Percentiles rank a stretch among this genome's conserved stretches.
phyloP scores from a whole-genome alignment of 1,140 invertebrate species.

The Neodiprion pinetum region DNA sequence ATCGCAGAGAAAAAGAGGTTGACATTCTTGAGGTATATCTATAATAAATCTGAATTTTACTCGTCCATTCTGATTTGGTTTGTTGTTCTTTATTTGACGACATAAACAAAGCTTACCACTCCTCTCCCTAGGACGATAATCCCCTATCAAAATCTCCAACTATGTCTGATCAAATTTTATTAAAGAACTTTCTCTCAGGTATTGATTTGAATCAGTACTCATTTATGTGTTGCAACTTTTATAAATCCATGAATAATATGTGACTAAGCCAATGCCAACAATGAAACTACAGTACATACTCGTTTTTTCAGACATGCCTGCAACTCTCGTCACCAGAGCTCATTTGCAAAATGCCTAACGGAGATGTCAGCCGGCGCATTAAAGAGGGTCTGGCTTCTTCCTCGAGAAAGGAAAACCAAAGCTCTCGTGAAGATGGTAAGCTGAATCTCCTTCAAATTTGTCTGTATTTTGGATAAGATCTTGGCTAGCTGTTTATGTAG shows the following conservation, averaged over 20 bases:
- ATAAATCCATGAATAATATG: background rate
- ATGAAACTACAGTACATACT: background rate
- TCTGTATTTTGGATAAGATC: slow-evolving; percentile 26
- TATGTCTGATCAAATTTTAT: slow-evolving; percentile 15
- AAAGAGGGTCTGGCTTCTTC: background rate
- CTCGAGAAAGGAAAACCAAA: slow-evolving; percentile 33
- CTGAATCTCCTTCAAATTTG: slow-evolving; percentile 16
- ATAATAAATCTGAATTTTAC: background rate
- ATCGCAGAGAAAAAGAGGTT: slow-evolving; percentile 50
- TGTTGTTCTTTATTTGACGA: background rate
- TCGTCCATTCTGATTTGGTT: slow-evolving; percentile 1
- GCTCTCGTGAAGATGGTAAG: background rate
- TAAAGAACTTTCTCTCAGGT: slow-evolving; percentile 9
- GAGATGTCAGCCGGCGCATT: slow-evolving; percentile 48
- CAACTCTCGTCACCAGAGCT: slow-evolving; percentile 58
- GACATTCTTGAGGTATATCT: slow-evolving; percentile 54
- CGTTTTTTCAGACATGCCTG: slow-evolving; percentile 53
- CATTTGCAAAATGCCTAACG: slow-evolving; percentile 57
- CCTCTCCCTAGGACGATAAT: background rate
- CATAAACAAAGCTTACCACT: background rate
- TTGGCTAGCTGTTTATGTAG: slow-evolving; percentile 18
- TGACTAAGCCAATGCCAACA: slow-evolving; percentile 6
- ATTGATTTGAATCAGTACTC: background rate
- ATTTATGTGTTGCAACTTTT: too few relatives aligned
- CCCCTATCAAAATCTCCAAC: background rate